These are phyloP conservation scores for Oryzias dopingdopingensis DNA, from an alignment of 2,797 vertebrate genomes.

Conservation along the genomic window DNA sequence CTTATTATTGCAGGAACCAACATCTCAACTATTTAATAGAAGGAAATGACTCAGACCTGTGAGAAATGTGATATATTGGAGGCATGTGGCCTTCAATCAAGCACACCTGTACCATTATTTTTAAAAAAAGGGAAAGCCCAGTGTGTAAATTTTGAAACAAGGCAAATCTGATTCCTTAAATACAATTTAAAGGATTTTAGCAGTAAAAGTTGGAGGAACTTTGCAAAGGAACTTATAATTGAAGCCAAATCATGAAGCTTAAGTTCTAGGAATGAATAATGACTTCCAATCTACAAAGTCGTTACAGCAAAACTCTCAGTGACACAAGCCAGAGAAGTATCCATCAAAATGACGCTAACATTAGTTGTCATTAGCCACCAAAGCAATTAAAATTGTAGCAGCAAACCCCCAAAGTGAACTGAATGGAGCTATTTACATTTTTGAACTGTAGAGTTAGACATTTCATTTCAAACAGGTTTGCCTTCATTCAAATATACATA, in stretches of 20 bases:
- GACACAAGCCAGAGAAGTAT: background rate
- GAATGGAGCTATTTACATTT: conserved; percentile 11
- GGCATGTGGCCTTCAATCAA: background rate
- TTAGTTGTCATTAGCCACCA: conserved; percentile 7
- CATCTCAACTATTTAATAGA: too few species aligned
- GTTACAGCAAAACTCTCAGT: background rate
- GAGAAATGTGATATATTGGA: background rate
- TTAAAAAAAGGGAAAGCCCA: too few species aligned
- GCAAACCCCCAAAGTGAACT: conserved; percentile 11
- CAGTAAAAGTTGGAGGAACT: too few species aligned
- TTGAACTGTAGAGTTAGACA: conserved; percentile 23
- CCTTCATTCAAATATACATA: background rate
- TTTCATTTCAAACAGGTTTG: conserved; percentile 11
- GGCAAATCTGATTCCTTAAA: too few species aligned
- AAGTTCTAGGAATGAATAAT: background rate
- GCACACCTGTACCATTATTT: background rate
- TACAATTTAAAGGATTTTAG: too few species aligned
- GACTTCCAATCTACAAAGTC: background rate
- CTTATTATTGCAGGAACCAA: too few species aligned
- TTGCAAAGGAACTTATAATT: background rate
- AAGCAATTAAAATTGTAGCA: conserved; percentile 15
- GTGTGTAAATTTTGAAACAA: too few species aligned
- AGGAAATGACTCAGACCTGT: too few species aligned
- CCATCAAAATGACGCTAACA: conserved; percentile 1
- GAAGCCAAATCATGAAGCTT: background rate